phyloP scores from a whole-genome alignment of 2,113 vertebrate species.

The Malurus elegans region DNA sequence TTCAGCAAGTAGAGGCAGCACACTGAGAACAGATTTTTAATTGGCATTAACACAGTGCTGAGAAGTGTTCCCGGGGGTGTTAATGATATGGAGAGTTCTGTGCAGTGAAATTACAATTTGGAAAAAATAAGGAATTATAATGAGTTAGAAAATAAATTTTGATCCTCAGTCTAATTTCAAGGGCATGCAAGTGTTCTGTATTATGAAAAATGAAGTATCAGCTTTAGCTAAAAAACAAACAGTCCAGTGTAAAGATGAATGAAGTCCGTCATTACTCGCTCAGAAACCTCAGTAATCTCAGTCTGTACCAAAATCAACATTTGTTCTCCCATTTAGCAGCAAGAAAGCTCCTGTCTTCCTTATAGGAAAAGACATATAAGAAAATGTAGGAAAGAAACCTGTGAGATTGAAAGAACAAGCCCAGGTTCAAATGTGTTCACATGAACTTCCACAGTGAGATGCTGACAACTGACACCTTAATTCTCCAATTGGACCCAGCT shows the following conservation, averaged over 20 bases:
- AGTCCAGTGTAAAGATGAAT: background rate
- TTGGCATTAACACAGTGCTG: slow-evolving; percentile 45
- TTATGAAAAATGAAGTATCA: background rate
- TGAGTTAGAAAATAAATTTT: slow-evolving; percentile 17
- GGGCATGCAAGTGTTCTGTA: background rate
- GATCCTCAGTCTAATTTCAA: background rate
- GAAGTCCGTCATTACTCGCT: background rate
- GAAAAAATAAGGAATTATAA: background rate
- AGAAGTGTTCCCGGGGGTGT: slow-evolving; percentile 43
- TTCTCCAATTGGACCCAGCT: background rate
- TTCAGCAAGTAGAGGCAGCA: slow-evolving; percentile 8
- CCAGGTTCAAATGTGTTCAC: background rate
- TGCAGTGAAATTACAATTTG: slow-evolving; percentile 21
- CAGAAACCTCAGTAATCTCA: background rate
- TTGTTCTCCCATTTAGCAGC: background rate
- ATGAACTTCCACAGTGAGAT: background rate
- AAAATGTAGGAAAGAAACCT: background rate
- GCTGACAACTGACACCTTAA: background rate
- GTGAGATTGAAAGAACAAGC: background rate
- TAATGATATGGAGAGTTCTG: slow-evolving; percentile 48
- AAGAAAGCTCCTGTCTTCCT: background rate
- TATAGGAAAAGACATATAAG: background rate
- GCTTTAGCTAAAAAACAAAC: background rate
- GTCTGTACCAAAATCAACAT: background rate
- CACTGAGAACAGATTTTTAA: slow-evolving; percentile 54